Evolutionary conservation across 2,797 vertebrate species (phyloP).

Genomic region (Carduelis carduelis): DNA sequence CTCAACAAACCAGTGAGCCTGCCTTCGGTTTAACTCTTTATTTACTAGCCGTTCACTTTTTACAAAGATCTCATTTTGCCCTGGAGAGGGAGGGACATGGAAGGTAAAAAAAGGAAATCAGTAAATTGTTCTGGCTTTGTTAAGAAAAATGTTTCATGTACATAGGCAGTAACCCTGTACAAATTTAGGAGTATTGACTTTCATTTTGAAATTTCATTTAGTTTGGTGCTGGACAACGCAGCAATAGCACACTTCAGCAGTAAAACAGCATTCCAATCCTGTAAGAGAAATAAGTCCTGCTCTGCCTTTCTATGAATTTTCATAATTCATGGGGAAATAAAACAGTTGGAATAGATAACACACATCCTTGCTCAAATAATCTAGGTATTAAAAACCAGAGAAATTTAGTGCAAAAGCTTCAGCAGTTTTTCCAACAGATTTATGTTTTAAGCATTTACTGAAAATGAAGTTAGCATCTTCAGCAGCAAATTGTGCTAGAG

Average conservation of each 20-base stretch:
- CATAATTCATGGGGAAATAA: background rate
- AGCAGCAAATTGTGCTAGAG: background rate
- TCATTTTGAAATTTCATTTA: slow-evolving; percentile 10
- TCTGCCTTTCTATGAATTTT: background rate
- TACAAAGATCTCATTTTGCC: slow-evolving; percentile 50
- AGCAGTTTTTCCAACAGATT: background rate
- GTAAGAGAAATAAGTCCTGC: background rate
- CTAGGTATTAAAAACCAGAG: background rate
- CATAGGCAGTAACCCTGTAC: background rate
- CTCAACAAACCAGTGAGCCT: slow-evolving; percentile 81
- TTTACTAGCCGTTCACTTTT: slow-evolving; percentile 72
- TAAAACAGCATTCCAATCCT: background rate
- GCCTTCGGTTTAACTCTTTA: slow-evolving; percentile 80
- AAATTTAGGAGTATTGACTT: background rate
- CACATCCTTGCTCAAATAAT: background rate
- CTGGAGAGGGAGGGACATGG: background rate
- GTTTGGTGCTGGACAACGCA: background rate
- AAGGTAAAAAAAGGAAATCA: background rate
- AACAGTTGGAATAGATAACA: background rate
- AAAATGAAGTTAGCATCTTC: background rate
- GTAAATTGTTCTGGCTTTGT: background rate
- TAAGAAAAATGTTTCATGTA: background rate
- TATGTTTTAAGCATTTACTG: background rate
- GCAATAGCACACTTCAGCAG: background rate
- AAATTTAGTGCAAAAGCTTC: background rate